Evolutionary conservation across 2,113 vertebrate genomes (phyloP), one percentile per base, ranked within the genome.

Genomic region (Falcunculus frontatus): DNA sequence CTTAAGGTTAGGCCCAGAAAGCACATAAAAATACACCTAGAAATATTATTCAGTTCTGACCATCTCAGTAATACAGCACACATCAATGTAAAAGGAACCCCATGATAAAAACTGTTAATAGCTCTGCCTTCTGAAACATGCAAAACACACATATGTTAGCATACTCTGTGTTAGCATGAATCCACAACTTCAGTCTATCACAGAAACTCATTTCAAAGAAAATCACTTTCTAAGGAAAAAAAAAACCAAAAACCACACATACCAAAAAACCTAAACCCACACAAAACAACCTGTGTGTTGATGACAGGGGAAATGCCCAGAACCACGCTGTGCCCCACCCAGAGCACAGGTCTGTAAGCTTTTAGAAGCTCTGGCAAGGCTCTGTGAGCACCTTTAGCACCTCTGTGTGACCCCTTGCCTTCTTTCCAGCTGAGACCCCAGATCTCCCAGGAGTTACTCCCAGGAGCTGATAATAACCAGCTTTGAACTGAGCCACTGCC

Each of bases 111-210:
- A 27, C 39, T 86, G 68, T 92, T 96, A 88, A 84, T 25, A 74
- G 47, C 55, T 93, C 87, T 91, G 75, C 64, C 55, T 74, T 70
- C 87, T 60, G 52, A 87, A 93, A 75, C 79, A 81, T 65, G 84
- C 68, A 95, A 83, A 81, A 87, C 63, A 78, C 41, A 87, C 14
- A 27, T 16, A 7, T n/a, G 72, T 83, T 37, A 93, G 56, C 42
- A 80, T 23, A 74, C 9, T 37, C 32, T 63, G 33, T 39, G 44
- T 81, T 91, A 89, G 23, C 37, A 17, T 26, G 10, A 68, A 92
- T 41, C 67, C 76, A 52, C 50, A 62, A 14, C 27, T 55, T n/a
- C 0, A 0, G 29, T 9, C 13, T 27, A 25, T 21, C 42, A 62
- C 35, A 69, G 33, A 60, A 83, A 4, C 29, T 69, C 23, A 59